A percentile compares a stretch with the other conserved stretches of the same genome.
phyloP scores from a whole-genome alignment of 2,113 vertebrate species.

The Microtus montanus region DNA sequence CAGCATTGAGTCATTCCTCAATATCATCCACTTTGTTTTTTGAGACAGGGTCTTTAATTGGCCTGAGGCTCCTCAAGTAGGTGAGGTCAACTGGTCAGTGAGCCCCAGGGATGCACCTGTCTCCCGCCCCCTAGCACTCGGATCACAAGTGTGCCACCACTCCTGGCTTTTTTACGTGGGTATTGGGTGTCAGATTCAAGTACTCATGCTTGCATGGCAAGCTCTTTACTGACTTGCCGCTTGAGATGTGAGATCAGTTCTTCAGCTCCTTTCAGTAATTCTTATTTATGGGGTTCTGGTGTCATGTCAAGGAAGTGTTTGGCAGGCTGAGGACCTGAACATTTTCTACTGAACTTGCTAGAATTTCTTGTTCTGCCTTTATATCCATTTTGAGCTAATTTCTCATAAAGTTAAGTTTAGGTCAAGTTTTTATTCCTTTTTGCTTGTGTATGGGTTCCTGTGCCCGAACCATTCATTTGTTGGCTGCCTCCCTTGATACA shows the following conservation, averaged over 20 bases:
- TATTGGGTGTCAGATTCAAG: background rate
- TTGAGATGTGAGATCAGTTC: too few relatives aligned
- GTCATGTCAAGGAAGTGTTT: background rate
- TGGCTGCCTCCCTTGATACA: background rate
- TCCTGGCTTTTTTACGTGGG: background rate
- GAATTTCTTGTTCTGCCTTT: constrained; percentile 10
- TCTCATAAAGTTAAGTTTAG: background rate
- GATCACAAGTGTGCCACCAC: background rate
- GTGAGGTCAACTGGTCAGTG: background rate
- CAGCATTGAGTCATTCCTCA: too few relatives aligned
- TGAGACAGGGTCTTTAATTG: background rate
- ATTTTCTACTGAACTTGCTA: background rate
- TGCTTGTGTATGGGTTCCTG: background rate
- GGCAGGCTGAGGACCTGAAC: background rate
- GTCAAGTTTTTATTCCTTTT: background rate
- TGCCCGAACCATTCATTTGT: background rate
- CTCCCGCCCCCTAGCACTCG: background rate
- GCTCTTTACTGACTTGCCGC: background rate
- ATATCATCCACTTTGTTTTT: too few relatives aligned
- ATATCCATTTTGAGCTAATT: background rate
- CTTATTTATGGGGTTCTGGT: background rate
- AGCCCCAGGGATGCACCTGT: background rate
- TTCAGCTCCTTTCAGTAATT: background rate
- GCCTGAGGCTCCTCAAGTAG: background rate
- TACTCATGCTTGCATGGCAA: background rate